Base-by-base conservation (phyloP, 1,140 invertebrate genomes). In the Danaus melanippus region DNA sequence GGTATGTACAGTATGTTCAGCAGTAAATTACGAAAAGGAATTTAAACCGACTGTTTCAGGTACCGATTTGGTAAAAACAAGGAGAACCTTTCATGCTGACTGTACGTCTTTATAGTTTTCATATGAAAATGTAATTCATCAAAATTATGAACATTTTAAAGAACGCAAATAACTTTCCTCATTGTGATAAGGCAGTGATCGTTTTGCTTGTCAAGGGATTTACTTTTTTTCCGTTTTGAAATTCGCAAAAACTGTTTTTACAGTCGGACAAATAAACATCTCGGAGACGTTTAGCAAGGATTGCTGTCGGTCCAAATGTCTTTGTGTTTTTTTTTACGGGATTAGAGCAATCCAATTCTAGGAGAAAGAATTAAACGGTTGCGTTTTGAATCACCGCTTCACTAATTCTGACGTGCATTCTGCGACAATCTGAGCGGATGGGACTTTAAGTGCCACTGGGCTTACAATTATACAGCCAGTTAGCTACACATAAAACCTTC, bases 271-370 rank as follows among this genome's bases (percentile, higher is more conserved):
- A 59, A 67, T 56, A 67, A 62, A 62, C 62, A 58, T 54, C 65
- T 60, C 49, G 60, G 54, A 64, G 64, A 62, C 65, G 53, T 66
- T 73, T 70, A 68, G 58, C 46, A 40, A 40, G 58, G 56, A 68
- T 69, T 66, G 59, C 54, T 47, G 46, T 53, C 42, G 15, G 59
- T 45, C 50, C 64, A 54, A 69, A 66, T 64, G 59, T 56, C 52
- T 41, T 52, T 45, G 61, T 61, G 51, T 54, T 32, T 71, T 73
- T 76, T 77, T 75, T 74, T 60, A 53, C 11, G 40, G 62, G 60
- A 69, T 74, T 77, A 74, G 54, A 56, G 54, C 55, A 77, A 77
- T 77, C 71, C 68, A 71, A 77, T 76, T 64, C 56, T 48, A 51
- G 50, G 39, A 58, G 53, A 50, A 53, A 61, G 49, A 56, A 57